Conservation (phyloP, 1,140 invertebrate genomes). For the Phymastichus coffea region DNA sequence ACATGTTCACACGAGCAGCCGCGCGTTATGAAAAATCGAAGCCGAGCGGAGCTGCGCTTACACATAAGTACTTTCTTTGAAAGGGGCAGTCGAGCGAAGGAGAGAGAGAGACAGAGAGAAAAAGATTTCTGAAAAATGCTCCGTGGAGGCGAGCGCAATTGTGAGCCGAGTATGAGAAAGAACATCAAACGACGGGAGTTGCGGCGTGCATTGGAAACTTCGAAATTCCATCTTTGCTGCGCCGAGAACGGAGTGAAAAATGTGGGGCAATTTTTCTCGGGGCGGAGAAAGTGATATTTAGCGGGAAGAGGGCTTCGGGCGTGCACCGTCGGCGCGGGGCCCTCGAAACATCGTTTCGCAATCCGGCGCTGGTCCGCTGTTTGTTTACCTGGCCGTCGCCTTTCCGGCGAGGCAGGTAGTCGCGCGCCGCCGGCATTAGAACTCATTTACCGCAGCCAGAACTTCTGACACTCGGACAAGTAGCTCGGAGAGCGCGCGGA, state of each 20-base stretch:
- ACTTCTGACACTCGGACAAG: too few species aligned
- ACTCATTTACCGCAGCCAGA: too few species aligned
- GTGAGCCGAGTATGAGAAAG: too few species aligned
- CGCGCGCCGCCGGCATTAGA: background rate
- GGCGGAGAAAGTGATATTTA: conserved; percentile 34
- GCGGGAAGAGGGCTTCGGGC: background rate
- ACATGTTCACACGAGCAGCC: background rate
- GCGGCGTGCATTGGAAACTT: conserved; percentile 21
- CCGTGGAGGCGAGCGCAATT: background rate
- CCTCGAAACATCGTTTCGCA: conserved; percentile 12
- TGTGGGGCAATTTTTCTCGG: conserved; percentile 40
- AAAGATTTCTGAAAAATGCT: conserved; percentile 14
- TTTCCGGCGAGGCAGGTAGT: conserved; percentile 6
- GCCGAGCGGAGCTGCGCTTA: too few species aligned
- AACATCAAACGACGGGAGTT: conserved; percentile 8
- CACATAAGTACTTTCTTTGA: background rate
- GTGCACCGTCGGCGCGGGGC: background rate
- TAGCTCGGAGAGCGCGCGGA: too few species aligned
- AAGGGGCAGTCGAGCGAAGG: too few species aligned
- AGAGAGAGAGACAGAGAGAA: background rate
- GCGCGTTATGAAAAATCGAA: conserved; percentile 16
- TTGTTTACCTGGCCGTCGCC: conserved; percentile 7
- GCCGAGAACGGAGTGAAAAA: conserved; percentile 36
- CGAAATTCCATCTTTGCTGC: conserved; percentile 28
- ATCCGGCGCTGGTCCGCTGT: background rate